phyloP scores from a whole-genome alignment of 2,797 vertebrate species.

The Sebastes cheni region DNA sequence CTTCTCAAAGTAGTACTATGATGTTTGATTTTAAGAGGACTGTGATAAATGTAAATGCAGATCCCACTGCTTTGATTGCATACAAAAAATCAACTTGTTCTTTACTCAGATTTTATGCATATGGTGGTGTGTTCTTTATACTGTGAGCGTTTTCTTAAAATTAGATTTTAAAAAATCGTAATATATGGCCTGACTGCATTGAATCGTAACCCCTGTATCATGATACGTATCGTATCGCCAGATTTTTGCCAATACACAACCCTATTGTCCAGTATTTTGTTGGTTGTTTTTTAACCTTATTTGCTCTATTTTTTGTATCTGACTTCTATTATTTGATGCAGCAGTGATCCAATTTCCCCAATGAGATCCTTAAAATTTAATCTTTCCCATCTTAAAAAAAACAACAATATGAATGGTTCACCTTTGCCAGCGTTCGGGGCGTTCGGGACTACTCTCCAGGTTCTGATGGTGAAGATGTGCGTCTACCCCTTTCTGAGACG shows the following conservation, averaged over 20 bases:
- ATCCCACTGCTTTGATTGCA: too few species aligned
- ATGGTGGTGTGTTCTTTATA: too few species aligned
- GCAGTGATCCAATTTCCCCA: neutral
- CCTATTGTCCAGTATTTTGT: neutral
- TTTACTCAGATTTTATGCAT: too few species aligned
- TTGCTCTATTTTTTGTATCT: neutral
- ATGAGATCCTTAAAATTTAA: neutral
- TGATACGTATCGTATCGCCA: too few species aligned
- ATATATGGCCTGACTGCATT: rapidly evolving
- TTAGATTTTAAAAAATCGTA: too few species aligned
- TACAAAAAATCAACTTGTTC: too few species aligned
- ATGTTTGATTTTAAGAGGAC: too few species aligned
- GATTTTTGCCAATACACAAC: too few species aligned
- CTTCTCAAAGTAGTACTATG: too few species aligned
- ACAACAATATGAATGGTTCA: neutral
- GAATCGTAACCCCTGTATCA: too few species aligned
- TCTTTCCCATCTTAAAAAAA: neutral
- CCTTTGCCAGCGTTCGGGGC: slow-evolving; percentile 39
- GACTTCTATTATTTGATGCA: neutral
- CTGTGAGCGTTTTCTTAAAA: too few species aligned
- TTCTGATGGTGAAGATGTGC: neutral
- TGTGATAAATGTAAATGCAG: too few species aligned
- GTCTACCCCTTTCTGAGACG: neutral
- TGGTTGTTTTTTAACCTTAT: neutral
- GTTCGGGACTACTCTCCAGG: slow-evolving; percentile 1